Conservation (phyloP, 2,888 invertebrate genomes). For the Podabrus alpinus region DNA sequence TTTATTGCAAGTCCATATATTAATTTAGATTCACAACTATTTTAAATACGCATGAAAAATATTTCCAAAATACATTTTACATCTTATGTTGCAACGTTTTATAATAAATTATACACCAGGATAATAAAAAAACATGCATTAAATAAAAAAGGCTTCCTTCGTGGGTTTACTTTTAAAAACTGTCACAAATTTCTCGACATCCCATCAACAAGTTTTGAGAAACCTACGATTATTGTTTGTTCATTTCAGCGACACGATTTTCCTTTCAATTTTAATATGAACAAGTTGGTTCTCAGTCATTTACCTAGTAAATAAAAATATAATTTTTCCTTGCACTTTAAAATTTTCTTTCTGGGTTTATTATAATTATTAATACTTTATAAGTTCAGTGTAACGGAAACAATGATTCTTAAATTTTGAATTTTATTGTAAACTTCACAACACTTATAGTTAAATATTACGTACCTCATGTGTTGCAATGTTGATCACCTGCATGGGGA, state of each 20-base stretch:
- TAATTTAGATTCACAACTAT: background rate
- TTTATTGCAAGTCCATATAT: background rate
- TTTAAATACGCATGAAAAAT: background rate
- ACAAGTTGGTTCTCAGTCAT: conserved; percentile 2
- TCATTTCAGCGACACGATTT: conserved; percentile 17
- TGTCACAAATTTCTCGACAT: background rate
- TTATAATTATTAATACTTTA: background rate
- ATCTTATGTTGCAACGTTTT: background rate
- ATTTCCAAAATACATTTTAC: background rate
- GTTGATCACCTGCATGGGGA: conserved; percentile 27
- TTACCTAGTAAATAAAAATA: background rate
- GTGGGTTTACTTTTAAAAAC: background rate
- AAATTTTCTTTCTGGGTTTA: background rate
- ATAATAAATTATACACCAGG: background rate
- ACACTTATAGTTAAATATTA: background rate
- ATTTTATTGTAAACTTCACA: background rate
- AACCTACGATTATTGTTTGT: conserved; percentile 1
- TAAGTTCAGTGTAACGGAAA: background rate
- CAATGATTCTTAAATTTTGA: background rate
- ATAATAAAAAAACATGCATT: background rate
- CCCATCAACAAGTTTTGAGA: conserved; percentile 8
- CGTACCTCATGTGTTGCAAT: conserved; percentile 17
- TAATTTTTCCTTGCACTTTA: background rate
- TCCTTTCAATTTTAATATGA: conserved; percentile 26
- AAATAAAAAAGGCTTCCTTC: background rate